Conservation (phyloP, 2,797 vertebrate genomes). For the Clarias laeviceps region DNA sequence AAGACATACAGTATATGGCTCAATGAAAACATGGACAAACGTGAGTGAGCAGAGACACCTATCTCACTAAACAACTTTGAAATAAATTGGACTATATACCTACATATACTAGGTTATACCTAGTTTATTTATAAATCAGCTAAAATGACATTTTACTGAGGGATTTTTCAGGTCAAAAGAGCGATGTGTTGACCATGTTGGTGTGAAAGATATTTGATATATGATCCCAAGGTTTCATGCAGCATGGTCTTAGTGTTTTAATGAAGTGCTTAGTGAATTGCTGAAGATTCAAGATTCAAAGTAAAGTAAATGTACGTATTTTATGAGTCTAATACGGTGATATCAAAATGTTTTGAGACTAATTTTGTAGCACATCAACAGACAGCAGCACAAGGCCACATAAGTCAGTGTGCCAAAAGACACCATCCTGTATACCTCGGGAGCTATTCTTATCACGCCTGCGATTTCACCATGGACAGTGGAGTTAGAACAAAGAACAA, state of each 20-base stretch:
- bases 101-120: too few species aligned
- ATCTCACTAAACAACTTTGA: not conserved
- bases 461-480: too few species aligned
- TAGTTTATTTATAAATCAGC: not conserved
- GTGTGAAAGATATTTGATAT: not conserved
- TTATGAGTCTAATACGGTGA: too few species aligned
- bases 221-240: not conserved
- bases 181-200: not conserved
- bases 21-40: not conserved
- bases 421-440: too few species aligned
- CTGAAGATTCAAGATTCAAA: not conserved
- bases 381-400: too few species aligned
- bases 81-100: not conserved
- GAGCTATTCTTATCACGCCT: too few species aligned
- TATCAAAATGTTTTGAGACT: too few species aligned
- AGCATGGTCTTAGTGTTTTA: too few species aligned
- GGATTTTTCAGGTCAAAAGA: not conserved
- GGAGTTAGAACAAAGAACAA: too few species aligned
- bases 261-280: not conserved
- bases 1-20: not conserved
- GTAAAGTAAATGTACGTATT: too few species aligned
- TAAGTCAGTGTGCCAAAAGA: too few species aligned
- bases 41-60: not conserved
- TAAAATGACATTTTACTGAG: not conserved
- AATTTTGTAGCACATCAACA: too few species aligned